Base-by-base conservation (phyloP, 2,113 vertebrate species). In the Neogobius melanostomus region DNA sequence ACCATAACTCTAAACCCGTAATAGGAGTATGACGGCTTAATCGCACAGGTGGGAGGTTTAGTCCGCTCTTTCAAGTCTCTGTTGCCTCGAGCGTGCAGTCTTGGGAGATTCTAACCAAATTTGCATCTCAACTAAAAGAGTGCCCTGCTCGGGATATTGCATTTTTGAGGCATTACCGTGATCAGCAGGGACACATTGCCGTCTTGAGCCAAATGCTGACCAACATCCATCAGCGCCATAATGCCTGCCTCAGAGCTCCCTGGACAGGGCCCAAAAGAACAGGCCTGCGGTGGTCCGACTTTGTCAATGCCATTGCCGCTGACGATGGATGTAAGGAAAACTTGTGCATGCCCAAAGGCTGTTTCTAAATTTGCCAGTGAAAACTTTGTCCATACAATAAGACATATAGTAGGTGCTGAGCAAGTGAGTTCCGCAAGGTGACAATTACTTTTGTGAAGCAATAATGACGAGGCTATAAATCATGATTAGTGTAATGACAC, bases 161-260 rank as follows among this genome's bases (percentile, higher is more conserved):
- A n/a, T 61, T 61, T 61, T 44, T 8, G 15, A 15, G n/a, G 59
- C 59, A 61, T 61, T 61, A 61, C 59, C 4, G 43, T 45, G 59
- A 61, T 61, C 59, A 45, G 59, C 59, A n/a, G 59, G 59, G 59
- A 61, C 59, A 61, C 59, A 61, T 61, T 42, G 14, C 36, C 36
- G 14, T 44, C 59, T 61, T 44, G 59, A 61, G 59, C 59, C 59
- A 61, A 61, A 42, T 61, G 59, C 59, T 61, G 59, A 61, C 59
- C 59, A 61, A 61, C 59, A 61, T 61, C 44, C 59, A 61, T 61
- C 59, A 61, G 44, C 59, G 59, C 59, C 59, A 61, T 61, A 61
- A 61, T 61, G 59, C 36, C 59, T 44, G 59, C 59, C 36, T 61
- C 42, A 44, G 12, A 61, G 36, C 14, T 45, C 42, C 9, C 42